Evolutionary conservation across 2,113 vertebrate species (phyloP).

Genomic region (Nerophis lumbriciformis): DNA sequence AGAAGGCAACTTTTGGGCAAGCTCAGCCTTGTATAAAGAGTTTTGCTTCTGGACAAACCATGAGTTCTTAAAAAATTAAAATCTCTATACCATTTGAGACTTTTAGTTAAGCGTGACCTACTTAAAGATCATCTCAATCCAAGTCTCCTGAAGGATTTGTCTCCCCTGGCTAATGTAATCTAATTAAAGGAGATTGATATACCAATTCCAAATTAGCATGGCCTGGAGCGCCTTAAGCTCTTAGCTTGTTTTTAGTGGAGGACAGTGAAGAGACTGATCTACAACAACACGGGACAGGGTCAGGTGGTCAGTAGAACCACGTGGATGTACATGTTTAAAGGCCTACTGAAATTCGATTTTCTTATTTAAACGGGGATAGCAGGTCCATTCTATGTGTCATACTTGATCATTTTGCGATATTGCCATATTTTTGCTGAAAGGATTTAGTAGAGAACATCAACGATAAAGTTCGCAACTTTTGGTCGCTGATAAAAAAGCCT

Average conservation of each 20-base stretch:
- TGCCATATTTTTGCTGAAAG: too few species aligned
- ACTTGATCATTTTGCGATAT: too few species aligned
- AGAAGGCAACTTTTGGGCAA: too few species aligned
- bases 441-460: too few species aligned
- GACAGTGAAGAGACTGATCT: constrained; percentile 28
- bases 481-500: too few species aligned
- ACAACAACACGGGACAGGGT: constrained; percentile 3
- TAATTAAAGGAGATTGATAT: constrained; percentile 45
- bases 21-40: too few species aligned
- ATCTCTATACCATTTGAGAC: background rate
- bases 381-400: too few species aligned
- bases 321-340: background rate
- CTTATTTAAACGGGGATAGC: too few species aligned
- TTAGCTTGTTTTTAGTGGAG: constrained; percentile 20
- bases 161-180: constrained; percentile 26
- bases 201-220: constrained; percentile 29
- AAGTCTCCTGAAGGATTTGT: constrained; percentile 12
- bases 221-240: constrained; percentile 26
- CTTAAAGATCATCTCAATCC: background rate
- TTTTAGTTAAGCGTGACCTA: constrained; percentile 6
- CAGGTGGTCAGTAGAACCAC: background rate
- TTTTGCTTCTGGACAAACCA: too few species aligned
- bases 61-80: too few species aligned
- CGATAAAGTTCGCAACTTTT: too few species aligned
- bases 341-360: background rate